These are phyloP conservation scores for Papilio elwesi DNA, from an alignment of 2,888 invertebrate species.

Conservation along the genomic window DNA sequence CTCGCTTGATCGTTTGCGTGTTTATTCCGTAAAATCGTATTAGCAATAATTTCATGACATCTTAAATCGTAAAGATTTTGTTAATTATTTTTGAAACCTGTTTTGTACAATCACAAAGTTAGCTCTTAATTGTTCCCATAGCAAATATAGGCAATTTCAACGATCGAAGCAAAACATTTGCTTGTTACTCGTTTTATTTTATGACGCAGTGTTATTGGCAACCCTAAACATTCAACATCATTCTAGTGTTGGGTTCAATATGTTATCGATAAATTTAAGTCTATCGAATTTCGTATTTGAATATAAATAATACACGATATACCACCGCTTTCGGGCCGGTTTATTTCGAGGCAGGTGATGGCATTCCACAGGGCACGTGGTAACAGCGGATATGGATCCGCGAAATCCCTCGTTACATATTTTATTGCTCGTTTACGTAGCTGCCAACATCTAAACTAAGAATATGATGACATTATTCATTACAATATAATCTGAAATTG, in stretches of 20 bases:
- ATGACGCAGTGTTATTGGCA: constrained; percentile 3
- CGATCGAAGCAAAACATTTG: background rate
- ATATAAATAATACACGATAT: background rate
- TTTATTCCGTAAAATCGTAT: too few species aligned
- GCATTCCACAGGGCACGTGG: constrained; percentile 10
- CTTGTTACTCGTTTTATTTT: constrained; percentile 4
- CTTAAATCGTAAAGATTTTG: too few species aligned
- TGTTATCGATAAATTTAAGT: constrained; percentile 3
- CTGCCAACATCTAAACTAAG: constrained; percentile 13
- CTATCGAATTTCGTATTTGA: background rate
- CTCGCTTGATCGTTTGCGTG: too few species aligned
- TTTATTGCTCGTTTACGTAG: constrained; percentile 19
- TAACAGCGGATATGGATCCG: constrained; percentile 14
- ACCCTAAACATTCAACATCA: background rate
- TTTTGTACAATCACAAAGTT: background rate
- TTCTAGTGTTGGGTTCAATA: background rate
- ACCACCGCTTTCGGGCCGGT: background rate
- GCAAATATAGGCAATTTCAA: constrained; percentile 1
- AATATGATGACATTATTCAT: background rate
- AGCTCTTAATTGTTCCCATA: background rate
- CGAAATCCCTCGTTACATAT: constrained; percentile 5
- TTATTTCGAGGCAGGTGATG: constrained; percentile 26
- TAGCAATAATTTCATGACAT: too few species aligned
- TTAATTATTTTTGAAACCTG: background rate
- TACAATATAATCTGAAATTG: background rate